phyloP scores from a whole-genome alignment of 2,888 invertebrate species.

The Sphecodes monilicornis region DNA sequence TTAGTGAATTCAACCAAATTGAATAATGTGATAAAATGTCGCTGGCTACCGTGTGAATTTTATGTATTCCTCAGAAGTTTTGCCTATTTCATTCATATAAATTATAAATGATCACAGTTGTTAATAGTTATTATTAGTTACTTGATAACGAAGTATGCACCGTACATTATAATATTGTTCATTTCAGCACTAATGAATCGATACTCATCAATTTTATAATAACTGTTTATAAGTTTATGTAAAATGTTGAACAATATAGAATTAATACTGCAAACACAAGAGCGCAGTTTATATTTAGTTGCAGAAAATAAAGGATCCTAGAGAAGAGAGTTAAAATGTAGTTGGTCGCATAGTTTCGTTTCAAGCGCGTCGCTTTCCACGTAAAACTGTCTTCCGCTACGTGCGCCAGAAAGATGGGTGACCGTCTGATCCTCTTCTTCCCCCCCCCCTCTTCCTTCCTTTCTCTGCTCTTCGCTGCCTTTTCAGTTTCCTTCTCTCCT shows the following conservation, averaged over 20 bases:
- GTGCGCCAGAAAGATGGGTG: constrained; percentile 32
- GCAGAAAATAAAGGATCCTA: background rate
- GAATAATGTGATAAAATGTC: too few species aligned
- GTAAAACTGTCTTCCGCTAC: background rate
- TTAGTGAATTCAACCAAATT: too few species aligned
- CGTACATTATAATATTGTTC: too few species aligned
- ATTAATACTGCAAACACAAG: background rate
- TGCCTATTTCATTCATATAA: too few species aligned
- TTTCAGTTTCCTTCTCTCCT: background rate
- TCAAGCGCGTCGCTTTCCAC: background rate
- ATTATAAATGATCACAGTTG: too few species aligned
- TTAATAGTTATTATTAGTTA: too few species aligned
- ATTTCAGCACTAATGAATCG: too few species aligned
- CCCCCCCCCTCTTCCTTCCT: rapidly evolving
- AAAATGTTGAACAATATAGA: background rate
- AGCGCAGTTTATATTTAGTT: background rate
- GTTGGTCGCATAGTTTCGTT: background rate
- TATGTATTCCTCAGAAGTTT: too few species aligned
- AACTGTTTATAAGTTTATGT: background rate
- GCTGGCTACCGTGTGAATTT: too few species aligned
- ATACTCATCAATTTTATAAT: background rate
- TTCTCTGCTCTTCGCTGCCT: background rate
- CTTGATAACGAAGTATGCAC: too few species aligned
- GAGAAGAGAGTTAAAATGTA: too few species aligned
- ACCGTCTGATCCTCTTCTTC: background rate